Evolutionary conservation across 2,888 invertebrate species (phyloP).

Genomic region (Lumbricus terrestris): DNA sequence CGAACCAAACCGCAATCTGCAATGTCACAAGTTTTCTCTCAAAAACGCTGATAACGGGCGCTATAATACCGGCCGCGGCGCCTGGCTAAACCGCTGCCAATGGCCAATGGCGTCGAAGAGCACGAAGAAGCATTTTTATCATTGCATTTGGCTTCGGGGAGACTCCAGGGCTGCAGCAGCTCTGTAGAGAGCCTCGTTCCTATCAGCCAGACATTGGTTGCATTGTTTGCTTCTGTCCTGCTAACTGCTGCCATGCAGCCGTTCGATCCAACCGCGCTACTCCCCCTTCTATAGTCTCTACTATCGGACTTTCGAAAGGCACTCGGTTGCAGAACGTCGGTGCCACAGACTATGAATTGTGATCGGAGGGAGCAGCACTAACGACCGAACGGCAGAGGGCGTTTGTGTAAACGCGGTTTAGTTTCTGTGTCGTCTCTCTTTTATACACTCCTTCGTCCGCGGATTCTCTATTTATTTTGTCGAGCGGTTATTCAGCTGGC

Average conservation of each 20-base stretch:
- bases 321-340: background rate
- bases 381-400: background rate
- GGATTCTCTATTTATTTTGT: background rate
- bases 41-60: background rate
- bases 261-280: background rate
- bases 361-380: background rate
- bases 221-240: background rate
- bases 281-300: background rate
- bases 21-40: background rate
- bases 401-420: background rate
- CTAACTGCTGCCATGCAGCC: too few relatives aligned
- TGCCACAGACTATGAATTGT: background rate
- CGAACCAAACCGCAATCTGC: background rate
- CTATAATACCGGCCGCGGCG: background rate
- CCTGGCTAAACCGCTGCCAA: background rate
- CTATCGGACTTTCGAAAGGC: background rate
- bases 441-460: background rate
- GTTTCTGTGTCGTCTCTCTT: background rate
- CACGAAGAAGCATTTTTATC: background rate
- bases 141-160: background rate
- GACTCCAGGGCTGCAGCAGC: background rate
- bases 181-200: background rate
- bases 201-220: background rate
- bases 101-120: background rate
- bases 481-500: background rate